Conservation (phyloP, 2,888 invertebrate genomes). For the Agriopis aurantiaria region DNA sequence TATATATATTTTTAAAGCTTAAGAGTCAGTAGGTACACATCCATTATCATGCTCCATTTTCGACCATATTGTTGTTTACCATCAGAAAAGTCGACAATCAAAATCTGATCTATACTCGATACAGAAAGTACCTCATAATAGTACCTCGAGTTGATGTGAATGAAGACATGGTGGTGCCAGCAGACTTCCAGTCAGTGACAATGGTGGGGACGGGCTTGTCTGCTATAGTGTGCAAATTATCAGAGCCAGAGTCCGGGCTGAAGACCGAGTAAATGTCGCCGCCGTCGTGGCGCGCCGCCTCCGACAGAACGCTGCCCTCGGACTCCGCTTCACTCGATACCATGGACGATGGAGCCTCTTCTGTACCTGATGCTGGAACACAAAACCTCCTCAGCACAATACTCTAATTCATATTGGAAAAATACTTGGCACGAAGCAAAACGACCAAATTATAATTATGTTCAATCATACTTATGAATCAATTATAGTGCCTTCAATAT, state of each 20-base stretch:
- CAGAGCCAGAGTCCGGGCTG: conserved; percentile 51
- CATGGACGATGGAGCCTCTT: conserved; percentile 81
- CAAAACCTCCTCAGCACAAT: background rate
- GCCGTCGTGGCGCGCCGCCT: conserved; percentile 63
- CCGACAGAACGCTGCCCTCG: conserved; percentile 74
- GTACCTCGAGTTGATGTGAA: conserved; percentile 74
- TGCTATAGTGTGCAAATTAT: conserved; percentile 50
- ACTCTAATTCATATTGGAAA: too few species aligned
- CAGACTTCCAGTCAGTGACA: conserved; percentile 64
- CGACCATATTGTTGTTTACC: background rate
- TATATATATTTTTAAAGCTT: too few species aligned
- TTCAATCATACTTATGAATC: too few species aligned
- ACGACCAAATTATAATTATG: too few species aligned
- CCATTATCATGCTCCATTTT: background rate
- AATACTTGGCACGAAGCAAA: too few species aligned
- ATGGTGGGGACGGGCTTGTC: conserved; percentile 57
- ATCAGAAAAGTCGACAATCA: background rate
- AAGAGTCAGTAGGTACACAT: too few species aligned
- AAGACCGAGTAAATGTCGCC: conserved; percentile 48
- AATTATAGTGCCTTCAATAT: too few species aligned
- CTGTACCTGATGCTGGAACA: conserved; percentile 62
- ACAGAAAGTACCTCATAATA: background rate
- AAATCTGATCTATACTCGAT: background rate
- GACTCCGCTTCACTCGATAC: conserved; percentile 82
- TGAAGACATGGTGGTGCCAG: conserved; percentile 63